Conservation (phyloP, 2,113 vertebrate species). For the Trinectes maculatus region DNA sequence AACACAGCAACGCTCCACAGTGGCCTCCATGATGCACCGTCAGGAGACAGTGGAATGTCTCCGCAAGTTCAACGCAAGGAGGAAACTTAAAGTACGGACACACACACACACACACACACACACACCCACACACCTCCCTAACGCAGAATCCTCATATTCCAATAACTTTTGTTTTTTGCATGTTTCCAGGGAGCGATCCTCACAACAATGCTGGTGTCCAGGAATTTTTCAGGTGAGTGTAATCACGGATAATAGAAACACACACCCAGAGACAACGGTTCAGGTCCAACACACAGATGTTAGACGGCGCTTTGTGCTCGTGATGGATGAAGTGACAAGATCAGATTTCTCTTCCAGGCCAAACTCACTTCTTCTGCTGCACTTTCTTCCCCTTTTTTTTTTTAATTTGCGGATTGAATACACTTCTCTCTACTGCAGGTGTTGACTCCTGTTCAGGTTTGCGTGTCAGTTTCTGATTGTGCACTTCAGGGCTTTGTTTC, state of each 20-base stretch:
- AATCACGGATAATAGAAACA: background rate
- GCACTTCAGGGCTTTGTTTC: slow-evolving; percentile 46
- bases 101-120: background rate
- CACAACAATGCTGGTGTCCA: slow-evolving; percentile 97
- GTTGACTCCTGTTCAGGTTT: slow-evolving; percentile 12
- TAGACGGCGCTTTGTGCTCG: too few species aligned
- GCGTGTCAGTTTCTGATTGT: slow-evolving; percentile 33
- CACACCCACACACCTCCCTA: background rate
- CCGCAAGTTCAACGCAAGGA: slow-evolving; percentile 98
- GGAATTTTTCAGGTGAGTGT: slow-evolving; percentile 96
- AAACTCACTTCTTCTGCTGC: background rate
- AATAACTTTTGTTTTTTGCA: slow-evolving; percentile 17
- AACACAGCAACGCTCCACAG: slow-evolving; percentile 96
- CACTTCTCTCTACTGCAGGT: slow-evolving; percentile 8
- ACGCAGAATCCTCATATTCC: background rate
- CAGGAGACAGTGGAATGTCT: slow-evolving; percentile 99
- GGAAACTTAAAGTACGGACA: slow-evolving; percentile 92
- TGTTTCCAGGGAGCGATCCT: slow-evolving; percentile 94
- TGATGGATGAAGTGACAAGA: too few species aligned
- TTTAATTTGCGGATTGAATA: too few species aligned
- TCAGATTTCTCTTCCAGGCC: too few species aligned
- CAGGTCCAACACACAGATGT: too few species aligned
- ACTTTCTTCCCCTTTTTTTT: too few species aligned
- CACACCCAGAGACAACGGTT: too few species aligned
- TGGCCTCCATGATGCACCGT: slow-evolving; percentile 99